A percentile compares a stretch with the other conserved stretches of the same genome.
Evolutionary conservation across 2,888 invertebrate species (phyloP).

Genomic region (Piscicola geometra): DNA sequence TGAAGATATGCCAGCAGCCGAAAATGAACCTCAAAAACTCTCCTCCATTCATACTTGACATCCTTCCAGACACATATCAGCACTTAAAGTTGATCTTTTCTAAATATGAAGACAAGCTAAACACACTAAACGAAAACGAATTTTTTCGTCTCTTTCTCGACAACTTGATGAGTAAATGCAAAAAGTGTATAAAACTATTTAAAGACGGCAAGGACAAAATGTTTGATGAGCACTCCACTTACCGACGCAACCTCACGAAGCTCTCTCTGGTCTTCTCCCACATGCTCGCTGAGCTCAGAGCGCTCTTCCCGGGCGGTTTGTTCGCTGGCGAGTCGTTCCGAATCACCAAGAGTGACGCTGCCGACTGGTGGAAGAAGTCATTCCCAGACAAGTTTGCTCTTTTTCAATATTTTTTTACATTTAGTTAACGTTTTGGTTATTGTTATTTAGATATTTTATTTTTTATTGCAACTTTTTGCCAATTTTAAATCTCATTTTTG

Average conservation of each 20-base stretch:
- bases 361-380: slow-evolving; percentile 92
- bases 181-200: slow-evolving; percentile 94
- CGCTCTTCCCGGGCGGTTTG: slow-evolving; percentile 90
- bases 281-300: slow-evolving; percentile 97
- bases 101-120: slow-evolving; percentile 93
- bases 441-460: no score
- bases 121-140: slow-evolving; percentile 82
- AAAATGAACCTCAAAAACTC: slow-evolving; percentile 98
- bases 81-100: slow-evolving; percentile 87
- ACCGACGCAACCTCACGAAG: slow-evolving; percentile 90
- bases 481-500: no score
- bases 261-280: slow-evolving; percentile 97
- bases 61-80: slow-evolving; percentile 97
- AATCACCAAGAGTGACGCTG: slow-evolving; percentile 97
- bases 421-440: background rate
- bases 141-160: slow-evolving; percentile 96
- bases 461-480: no score
- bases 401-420: no score
- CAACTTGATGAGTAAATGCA: slow-evolving; percentile 96
- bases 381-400: slow-evolving; percentile 86
- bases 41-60: slow-evolving; percentile 97
- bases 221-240: slow-evolving; percentile 93
- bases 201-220: slow-evolving; percentile 97
- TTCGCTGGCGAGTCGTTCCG: slow-evolving; percentile 96
- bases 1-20: slow-evolving; percentile 95